Evolutionary conservation across 2,113 vertebrate genomes (phyloP), one percentile per base, ranked within the genome.

Genomic region (Cottus gobio): DNA sequence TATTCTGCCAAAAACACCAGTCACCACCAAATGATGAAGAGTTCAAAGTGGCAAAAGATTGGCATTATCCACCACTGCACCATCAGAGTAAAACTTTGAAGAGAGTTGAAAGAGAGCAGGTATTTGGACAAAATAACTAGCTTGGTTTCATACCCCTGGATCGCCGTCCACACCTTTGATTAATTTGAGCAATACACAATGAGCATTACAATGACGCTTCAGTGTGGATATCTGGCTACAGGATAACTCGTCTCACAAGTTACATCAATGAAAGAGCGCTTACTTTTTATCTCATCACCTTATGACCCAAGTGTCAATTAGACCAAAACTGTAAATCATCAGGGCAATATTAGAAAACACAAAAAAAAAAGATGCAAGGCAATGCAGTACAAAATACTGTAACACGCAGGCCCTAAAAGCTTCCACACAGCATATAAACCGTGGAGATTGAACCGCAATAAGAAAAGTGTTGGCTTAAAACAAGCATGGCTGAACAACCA

Each of bases 1-100:
- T 26, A 44, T 69, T 64, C 34, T 71, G 81, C 67, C 77, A 80
- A 71, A 69, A 77, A n/a, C 28, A 62, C 2, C 18, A 65, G 30
- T 30, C 52, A 26, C 18, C 16, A 42, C 20, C 34, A 24, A 31
- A 78, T 62, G 24, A 70, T n/a, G 30, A 50, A 22, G 39, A 52
- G 44, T 37, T 54, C 15, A 48, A 30, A 18, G 48, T 56, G 39
- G 37, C 57, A 70, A 24, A 58, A 65, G 60, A 46, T 18, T 83
- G 54, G 68, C 50, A 52, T 61, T 52, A 39, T 42, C 16, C n/a
- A 39, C 37, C 15, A n/a, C 56, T 39, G 18, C 62, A 63, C 26
- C 34, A n/a, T 64, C 37, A 18, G 5, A 70, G 36, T 8, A 12
- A 64, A 76, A 70, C 66, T 11, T 70, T 22, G 36, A 60, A 15